Percentiles rank a stretch among this genome's conserved stretches.
Evolutionary conservation across 2,888 invertebrate species (phyloP).

Genomic region (Drosophila algonquin): DNA sequence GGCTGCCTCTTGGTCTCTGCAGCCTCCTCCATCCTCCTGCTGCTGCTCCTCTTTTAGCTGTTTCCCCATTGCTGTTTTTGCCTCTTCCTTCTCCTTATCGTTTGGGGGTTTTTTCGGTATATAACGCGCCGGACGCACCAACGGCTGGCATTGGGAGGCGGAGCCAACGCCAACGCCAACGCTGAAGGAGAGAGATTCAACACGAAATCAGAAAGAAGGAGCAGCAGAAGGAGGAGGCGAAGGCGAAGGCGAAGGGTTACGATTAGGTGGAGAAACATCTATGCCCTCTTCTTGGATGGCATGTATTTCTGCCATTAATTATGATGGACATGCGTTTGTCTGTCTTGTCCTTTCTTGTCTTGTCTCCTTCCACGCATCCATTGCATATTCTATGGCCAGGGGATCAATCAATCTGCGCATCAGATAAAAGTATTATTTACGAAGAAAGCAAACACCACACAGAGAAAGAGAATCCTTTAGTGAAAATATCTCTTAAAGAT

Average conservation of each 20-base stretch:
- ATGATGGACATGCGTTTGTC: constrained; percentile 59
- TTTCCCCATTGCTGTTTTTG: constrained; percentile 7
- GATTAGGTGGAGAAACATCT: constrained; percentile 3
- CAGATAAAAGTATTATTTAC: constrained; percentile 64
- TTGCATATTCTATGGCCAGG: constrained; percentile 11
- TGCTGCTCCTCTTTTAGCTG: constrained; percentile 9
- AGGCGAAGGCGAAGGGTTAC: background rate
- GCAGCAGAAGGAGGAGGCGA: background rate
- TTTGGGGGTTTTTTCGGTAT: constrained; percentile 66
- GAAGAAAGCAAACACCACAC: constrained; percentile 6
- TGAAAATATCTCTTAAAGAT: background rate
- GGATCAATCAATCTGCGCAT: constrained; percentile 70
- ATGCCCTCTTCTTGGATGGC: constrained; percentile 28
- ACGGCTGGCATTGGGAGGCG: constrained; percentile 68
- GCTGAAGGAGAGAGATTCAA: constrained; percentile 23
- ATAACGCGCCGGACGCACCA: constrained; percentile 70
- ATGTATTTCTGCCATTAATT: constrained; percentile 66
- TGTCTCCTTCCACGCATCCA: background rate
- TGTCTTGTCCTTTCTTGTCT: background rate
- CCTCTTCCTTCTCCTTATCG: constrained; percentile 57
- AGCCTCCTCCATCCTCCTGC: constrained; percentile 21
- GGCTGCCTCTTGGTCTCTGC: constrained; percentile 4
- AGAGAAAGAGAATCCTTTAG: background rate
- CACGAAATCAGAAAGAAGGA: constrained; percentile 9
- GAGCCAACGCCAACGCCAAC: constrained; percentile 72